Conservation (phyloP, 2,797 vertebrate genomes). For the Myotis myotis region DNA sequence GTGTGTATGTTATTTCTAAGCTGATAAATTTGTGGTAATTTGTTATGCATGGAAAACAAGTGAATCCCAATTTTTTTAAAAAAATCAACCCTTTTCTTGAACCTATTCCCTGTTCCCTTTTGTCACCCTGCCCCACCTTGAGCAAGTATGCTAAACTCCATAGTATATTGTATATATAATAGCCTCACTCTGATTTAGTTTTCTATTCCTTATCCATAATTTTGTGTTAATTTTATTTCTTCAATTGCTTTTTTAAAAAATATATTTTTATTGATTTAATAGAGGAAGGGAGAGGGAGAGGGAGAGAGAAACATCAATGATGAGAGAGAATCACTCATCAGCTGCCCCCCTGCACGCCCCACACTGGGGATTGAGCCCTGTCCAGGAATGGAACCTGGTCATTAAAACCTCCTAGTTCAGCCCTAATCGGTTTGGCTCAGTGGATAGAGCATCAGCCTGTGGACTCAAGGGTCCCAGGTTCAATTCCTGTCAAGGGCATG, state of each 20-base stretch:
- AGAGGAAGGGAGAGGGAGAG: too few relatives aligned
- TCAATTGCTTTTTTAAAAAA: background rate
- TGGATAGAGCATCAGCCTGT: too few relatives aligned
- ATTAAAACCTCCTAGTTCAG: too few relatives aligned
- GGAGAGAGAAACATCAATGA: too few relatives aligned
- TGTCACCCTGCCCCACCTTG: background rate
- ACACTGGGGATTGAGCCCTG: too few relatives aligned
- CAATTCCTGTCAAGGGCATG: too few relatives aligned
- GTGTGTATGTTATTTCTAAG: background rate
- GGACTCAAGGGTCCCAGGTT: too few relatives aligned
- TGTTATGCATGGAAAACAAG: background rate
- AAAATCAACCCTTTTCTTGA: background rate
- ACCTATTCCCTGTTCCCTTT: background rate
- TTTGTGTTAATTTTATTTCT: slow-evolving; percentile 18
- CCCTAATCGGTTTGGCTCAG: too few relatives aligned
- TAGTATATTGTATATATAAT: background rate
- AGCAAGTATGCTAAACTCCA: background rate
- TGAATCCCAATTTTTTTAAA: background rate
- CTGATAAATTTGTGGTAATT: background rate
- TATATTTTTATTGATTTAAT: background rate
- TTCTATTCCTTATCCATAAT: background rate
- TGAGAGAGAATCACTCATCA: too few relatives aligned
- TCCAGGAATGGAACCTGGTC: too few relatives aligned
- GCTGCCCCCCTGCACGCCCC: too few relatives aligned
- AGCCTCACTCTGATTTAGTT: background rate